Percentiles rank a stretch among this genome's conserved stretches.
These are phyloP conservation scores for Epinephelus cyanopodus DNA, from an alignment of 2,113 vertebrate species.

Conservation along the genomic window DNA sequence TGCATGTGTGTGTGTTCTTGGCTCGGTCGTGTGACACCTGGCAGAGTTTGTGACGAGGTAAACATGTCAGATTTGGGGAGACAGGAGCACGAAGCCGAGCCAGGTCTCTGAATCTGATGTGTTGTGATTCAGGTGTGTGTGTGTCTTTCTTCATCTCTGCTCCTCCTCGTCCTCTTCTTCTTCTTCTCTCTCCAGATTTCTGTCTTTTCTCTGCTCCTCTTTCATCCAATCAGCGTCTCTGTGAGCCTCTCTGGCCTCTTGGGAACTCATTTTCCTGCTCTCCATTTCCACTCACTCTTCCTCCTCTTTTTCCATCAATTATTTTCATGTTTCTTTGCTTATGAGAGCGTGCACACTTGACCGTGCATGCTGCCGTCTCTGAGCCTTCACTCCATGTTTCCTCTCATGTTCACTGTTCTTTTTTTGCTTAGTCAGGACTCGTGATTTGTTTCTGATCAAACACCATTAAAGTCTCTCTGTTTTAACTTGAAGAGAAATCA, in stretches of 20 bases:
- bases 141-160: constrained; percentile 13
- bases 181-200: background rate
- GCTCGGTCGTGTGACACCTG: constrained; percentile 5
- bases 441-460: background rate
- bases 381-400: background rate
- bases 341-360: constrained; percentile 1
- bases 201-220: background rate
- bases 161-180: constrained; percentile 7
- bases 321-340: constrained; percentile 25
- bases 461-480: no score
- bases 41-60: background rate
- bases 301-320: constrained; percentile 35
- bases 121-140: background rate
- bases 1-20: background rate
- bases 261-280: constrained; percentile 45
- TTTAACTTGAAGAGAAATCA: no score
- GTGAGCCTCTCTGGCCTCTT: background rate
- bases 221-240: constrained; percentile 30
- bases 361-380: background rate
- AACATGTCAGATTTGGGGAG: constrained; percentile 11
- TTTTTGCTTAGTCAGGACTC: background rate
- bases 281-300: constrained; percentile 7
- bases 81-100: background rate
- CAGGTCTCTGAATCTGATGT: background rate
- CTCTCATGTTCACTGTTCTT: background rate